Conservation (phyloP, 2,113 vertebrate genomes). For the Cyprinodon variegatus region DNA sequence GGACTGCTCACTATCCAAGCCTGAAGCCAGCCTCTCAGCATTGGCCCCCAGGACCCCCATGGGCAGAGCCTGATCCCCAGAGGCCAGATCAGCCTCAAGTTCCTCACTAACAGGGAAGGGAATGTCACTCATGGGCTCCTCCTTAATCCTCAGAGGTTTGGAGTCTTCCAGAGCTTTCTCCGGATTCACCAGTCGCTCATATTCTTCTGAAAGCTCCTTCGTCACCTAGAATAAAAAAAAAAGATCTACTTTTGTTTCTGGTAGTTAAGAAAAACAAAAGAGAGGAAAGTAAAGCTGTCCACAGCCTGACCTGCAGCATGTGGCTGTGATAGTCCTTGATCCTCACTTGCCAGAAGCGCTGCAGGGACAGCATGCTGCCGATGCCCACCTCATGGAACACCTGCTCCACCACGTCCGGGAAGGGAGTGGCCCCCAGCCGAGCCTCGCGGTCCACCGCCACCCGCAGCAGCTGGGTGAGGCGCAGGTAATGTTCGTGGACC, state of each 20-base stretch:
- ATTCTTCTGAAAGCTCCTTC: slow-evolving; percentile 95
- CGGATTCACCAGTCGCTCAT: slow-evolving; percentile 94
- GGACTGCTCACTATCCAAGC: slow-evolving; percentile 91
- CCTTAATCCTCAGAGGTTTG: slow-evolving; percentile 94
- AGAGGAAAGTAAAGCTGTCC: not conserved
- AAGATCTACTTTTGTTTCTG: not conserved
- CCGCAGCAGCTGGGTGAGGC: slow-evolving; percentile 89
- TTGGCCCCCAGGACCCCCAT: slow-evolving; percentile 90
- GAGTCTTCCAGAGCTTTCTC: slow-evolving; percentile 93
- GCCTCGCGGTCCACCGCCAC: slow-evolving; percentile 93
- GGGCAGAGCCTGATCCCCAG: slow-evolving; percentile 91
- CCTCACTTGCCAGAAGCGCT: slow-evolving; percentile 97
- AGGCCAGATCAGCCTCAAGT: slow-evolving; percentile 88
- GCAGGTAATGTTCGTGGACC: slow-evolving; percentile 93
- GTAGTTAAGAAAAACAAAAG: not conserved
- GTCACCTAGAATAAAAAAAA: slow-evolving; percentile 82
- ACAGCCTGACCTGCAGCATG: slow-evolving; percentile 91
- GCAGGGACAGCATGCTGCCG: slow-evolving; percentile 92
- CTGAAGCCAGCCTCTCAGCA: slow-evolving; percentile 86
- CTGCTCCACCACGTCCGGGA: slow-evolving; percentile 95
- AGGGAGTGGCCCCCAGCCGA: slow-evolving; percentile 88
- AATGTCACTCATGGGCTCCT: slow-evolving; percentile 92
- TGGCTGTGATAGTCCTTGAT: slow-evolving; percentile 98
- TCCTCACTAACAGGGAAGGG: slow-evolving; percentile 93
- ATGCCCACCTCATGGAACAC: slow-evolving; percentile 96